Evolutionary conservation across 2,888 invertebrate species (phyloP).

Genomic region (Thereva nobilitata): DNA sequence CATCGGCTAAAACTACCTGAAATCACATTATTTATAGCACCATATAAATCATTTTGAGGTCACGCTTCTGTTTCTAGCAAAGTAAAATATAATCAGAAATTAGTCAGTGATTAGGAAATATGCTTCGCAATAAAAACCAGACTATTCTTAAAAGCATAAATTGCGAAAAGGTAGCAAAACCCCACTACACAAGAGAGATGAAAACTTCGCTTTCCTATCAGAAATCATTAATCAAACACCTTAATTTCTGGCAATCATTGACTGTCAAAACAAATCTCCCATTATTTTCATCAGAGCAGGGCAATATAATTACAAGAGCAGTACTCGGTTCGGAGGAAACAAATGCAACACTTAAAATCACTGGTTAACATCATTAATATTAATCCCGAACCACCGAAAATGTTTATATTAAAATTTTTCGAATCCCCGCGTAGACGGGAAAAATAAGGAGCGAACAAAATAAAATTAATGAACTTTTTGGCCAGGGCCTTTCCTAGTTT

Average conservation of each 20-base stretch:
- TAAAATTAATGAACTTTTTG: slow-evolving; percentile 18
- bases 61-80: slow-evolving; percentile 4
- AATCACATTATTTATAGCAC: slow-evolving; percentile 27
- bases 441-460: slow-evolving; percentile 30
- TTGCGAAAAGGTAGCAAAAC: slow-evolving; percentile 15
- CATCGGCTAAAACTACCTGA: slow-evolving; percentile 22
- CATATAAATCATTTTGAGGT: slow-evolving; percentile 12
- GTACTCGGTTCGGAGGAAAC: slow-evolving; percentile 13
- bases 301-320: slow-evolving; percentile 48
- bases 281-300: slow-evolving; percentile 54
- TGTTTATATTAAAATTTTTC: slow-evolving; percentile 40
- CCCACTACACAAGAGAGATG: slow-evolving; percentile 14
- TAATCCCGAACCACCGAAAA: slow-evolving; percentile 32
- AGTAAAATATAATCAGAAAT: slow-evolving; percentile 27
- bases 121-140: slow-evolving; percentile 22
- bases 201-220: slow-evolving; percentile 23
- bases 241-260: slow-evolving; percentile 43
- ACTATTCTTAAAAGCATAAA: slow-evolving; percentile 18
- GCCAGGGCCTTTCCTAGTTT: not conserved
- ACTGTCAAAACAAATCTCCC: slow-evolving; percentile 57
- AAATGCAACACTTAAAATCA: slow-evolving; percentile 39
- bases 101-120: slow-evolving; percentile 11
- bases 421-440: slow-evolving; percentile 21
- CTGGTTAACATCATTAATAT: slow-evolving; percentile 42
- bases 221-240: slow-evolving; percentile 40